A percentile compares a stretch with the other conserved stretches of the same genome.
Conservation (phyloP, 2,797 vertebrate genomes). For the Crotalus adamanteus region DNA sequence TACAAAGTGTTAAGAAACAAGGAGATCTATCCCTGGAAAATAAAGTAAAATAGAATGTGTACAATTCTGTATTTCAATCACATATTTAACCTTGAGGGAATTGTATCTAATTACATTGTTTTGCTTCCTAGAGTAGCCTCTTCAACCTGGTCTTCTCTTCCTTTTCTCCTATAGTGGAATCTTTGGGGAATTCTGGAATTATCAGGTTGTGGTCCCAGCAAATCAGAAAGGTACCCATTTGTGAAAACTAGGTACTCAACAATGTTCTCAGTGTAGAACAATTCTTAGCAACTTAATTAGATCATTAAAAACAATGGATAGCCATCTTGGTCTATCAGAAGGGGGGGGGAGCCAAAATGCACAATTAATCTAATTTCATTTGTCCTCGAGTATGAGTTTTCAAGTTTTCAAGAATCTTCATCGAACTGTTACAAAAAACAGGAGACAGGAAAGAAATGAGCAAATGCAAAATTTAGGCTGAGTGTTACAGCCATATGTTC, state of each 20-base stretch:
- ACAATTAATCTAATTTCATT: not conserved
- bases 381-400: not conserved
- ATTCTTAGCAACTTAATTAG: not conserved
- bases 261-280: not conserved
- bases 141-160: not conserved
- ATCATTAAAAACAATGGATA: not conserved
- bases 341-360: not conserved
- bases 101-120: not conserved
- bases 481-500: not conserved
- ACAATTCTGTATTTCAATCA: not conserved
- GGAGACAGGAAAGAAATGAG: not conserved
- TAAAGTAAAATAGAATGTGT: not conserved
- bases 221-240: not conserved
- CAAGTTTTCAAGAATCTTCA: not conserved
- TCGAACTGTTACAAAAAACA: not conserved
- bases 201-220: not conserved
- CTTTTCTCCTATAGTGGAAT: not conserved
- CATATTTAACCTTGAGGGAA: not conserved
- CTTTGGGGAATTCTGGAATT: not conserved
- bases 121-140: not conserved
- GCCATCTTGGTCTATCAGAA: not conserved
- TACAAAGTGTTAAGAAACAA: not conserved
- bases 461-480: not conserved
- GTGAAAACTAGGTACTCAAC: not conserved
- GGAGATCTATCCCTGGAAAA: not conserved